Evolutionary conservation across 2,113 vertebrate species (phyloP).

Genomic region (Oriolus oriolus): DNA sequence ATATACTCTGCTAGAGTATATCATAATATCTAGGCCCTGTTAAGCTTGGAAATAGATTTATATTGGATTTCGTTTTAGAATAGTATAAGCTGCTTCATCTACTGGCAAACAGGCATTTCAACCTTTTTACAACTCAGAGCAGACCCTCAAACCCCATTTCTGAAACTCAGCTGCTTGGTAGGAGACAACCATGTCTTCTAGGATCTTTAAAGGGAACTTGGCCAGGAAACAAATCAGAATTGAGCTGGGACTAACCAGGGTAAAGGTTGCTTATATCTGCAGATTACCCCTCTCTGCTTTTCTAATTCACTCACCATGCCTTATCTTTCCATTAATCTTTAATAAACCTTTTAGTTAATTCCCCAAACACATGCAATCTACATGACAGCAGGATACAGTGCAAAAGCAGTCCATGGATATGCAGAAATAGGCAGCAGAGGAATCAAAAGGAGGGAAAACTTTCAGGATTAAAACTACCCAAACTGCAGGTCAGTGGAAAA

Average conservation of each 20-base stretch:
- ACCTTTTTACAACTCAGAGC: background rate
- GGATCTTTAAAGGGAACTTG: background rate
- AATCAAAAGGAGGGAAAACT: conserved; percentile 45
- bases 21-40: background rate
- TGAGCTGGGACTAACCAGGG: conserved; percentile 29
- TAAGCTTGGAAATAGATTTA: background rate
- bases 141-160: background rate
- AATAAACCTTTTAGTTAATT: conserved; percentile 64
- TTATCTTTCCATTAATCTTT: conserved; percentile 69
- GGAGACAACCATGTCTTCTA: background rate
- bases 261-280: conserved; percentile 41
- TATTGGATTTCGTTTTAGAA: background rate
- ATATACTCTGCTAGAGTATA: background rate
- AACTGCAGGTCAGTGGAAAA: background rate
- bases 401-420: background rate
- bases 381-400: conserved; percentile 57
- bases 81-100: background rate
- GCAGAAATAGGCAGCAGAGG: background rate
- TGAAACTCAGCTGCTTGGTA: background rate
- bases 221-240: conserved; percentile 12
- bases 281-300: conserved; percentile 64
- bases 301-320: conserved; percentile 48
- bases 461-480: conserved; percentile 19
- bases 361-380: conserved; percentile 40
- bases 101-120: background rate